These are phyloP conservation scores for Oxytorus armatus DNA, from an alignment of 2,888 invertebrate species.

Conservation along the genomic window DNA sequence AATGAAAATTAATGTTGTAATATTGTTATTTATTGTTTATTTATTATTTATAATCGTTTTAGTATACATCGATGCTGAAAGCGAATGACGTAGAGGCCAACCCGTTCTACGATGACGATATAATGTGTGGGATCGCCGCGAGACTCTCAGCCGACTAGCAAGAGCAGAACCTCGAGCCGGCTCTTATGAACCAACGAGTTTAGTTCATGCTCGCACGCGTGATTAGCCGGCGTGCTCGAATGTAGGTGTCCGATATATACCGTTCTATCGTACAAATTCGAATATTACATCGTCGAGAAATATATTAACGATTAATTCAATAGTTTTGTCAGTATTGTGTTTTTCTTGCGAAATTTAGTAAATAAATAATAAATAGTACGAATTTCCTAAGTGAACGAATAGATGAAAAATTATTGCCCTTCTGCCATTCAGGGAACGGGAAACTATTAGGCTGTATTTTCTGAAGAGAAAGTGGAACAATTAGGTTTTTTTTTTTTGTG, in stretches of 20 bases:
- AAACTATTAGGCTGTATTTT: not conserved
- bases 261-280: not conserved
- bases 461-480: not conserved
- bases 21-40: not conserved
- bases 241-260: constrained; percentile 8
- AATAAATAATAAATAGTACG: not conserved
- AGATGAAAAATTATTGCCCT: not conserved
- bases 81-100: constrained; percentile 16
- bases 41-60: not conserved
- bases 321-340: not conserved
- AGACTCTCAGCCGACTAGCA: constrained; percentile 28
- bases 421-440: too few species aligned
- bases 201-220: constrained; percentile 64
- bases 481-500: not conserved
- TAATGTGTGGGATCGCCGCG: constrained; percentile 32
- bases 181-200: constrained; percentile 41
- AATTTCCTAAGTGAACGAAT: too few species aligned
- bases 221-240: constrained; percentile 54
- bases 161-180: constrained; percentile 49
- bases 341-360: not conserved
- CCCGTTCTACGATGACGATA: constrained; percentile 19
- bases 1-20: not conserved
- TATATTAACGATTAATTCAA: not conserved
- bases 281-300: constrained; percentile 4
- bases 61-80: not conserved